phyloP scores from a whole-genome alignment of 2,113 vertebrate species.

The Camelus dromedarius region DNA sequence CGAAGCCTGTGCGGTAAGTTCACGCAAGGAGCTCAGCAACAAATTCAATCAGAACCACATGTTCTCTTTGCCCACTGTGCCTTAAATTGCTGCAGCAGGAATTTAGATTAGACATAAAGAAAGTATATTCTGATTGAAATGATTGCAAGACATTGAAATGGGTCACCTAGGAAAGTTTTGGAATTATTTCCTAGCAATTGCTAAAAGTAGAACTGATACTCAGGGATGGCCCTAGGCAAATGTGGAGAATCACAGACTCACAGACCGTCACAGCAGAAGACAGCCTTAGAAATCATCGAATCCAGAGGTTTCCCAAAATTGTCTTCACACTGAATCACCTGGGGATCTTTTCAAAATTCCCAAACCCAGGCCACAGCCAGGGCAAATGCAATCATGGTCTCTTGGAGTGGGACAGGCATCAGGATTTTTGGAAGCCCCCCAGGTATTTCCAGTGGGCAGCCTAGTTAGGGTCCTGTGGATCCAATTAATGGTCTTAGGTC shows the following conservation, averaged over 20 bases:
- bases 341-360: not conserved
- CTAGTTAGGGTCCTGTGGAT: not conserved
- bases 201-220: constrained; percentile 59
- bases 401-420: not conserved
- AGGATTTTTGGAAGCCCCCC: not conserved
- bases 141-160: constrained; percentile 42
- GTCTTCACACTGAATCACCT: not conserved
- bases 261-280: not conserved
- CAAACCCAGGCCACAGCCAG: not conserved
- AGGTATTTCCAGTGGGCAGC: not conserved
- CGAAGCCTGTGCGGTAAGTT: not conserved
- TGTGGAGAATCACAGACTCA: not conserved
- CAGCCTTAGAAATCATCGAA: not conserved
- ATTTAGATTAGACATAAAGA: constrained; percentile 53
- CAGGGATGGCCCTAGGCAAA: not conserved
- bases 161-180: constrained; percentile 40
- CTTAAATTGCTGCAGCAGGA: constrained; percentile 22
- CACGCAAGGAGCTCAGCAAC: constrained; percentile 32
- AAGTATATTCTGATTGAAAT: constrained; percentile 66
- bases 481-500: not conserved
- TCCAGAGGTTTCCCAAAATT: constrained; percentile 21
- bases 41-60: not conserved
- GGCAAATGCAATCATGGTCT: not conserved
- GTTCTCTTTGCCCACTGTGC: not conserved
- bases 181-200: constrained; percentile 41